A percentile compares a stretch with the other conserved stretches of the same genome.
These are phyloP conservation scores for Calliphora vicina DNA, from an alignment of 1,140 invertebrate genomes.

Conservation along the genomic window DNA sequence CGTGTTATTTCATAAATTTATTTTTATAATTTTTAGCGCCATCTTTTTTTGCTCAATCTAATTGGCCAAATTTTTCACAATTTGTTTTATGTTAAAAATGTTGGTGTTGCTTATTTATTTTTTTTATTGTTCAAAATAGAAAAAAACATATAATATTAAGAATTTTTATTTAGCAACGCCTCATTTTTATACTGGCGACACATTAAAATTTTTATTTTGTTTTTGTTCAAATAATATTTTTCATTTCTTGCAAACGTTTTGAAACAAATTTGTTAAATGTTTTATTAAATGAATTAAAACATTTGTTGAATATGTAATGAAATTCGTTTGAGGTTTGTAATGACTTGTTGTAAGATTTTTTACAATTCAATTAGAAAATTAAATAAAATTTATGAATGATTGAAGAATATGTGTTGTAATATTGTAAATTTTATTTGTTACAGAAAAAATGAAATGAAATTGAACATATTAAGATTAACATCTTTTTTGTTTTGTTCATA, in stretches of 20 bases:
- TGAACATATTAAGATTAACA: no score
- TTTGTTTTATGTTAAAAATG: neutral
- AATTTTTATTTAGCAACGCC: slow-evolving; percentile 9
- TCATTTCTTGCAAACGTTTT: neutral
- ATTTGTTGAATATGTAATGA: neutral
- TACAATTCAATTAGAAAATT: neutral
- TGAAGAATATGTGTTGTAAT: neutral
- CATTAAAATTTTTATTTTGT: neutral
- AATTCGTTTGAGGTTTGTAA: neutral
- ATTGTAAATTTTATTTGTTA: neutral
- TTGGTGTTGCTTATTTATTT: neutral
- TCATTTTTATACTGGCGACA: slow-evolving; percentile 4
- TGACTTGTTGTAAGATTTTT: neutral
- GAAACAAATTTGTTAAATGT: neutral
- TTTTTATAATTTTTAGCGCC: neutral
- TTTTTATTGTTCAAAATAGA: neutral
- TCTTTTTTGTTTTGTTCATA: no score
- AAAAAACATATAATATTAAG: neutral
- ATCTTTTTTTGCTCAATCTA: neutral
- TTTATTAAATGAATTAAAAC: neutral
- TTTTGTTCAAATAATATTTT: neutral
- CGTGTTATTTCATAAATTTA: no score
- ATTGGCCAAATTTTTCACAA: slow-evolving; percentile 7
- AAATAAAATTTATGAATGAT: neutral
- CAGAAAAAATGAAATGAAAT: no score